Evolutionary conservation across 2,888 invertebrate species (phyloP), one percentile per base, ranked within the genome.

Genomic region (Pseudoips prasinana): DNA sequence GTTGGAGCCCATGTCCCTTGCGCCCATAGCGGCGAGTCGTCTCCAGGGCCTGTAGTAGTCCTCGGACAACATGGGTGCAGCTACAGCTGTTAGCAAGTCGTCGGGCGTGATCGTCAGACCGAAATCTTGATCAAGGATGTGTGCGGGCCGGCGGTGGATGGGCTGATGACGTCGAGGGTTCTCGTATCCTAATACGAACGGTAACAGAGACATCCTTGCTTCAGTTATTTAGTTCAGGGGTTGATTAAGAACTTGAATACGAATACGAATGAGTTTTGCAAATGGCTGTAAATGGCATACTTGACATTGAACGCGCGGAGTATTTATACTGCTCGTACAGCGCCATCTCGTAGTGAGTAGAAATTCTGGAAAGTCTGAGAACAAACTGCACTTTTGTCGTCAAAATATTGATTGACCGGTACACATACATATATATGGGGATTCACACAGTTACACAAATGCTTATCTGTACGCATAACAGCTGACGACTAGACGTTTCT

Each of bases 1-100:
- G 33, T 74, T 87, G 8, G 89, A 89, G 1, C 83, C 88, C 25
- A 89, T 64, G 50, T 90, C 90, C 27, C 75, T 74, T 19, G 76
- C 72, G 0, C 82, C 63, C n/a, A n/a, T n/a, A 3, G 78, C 64
- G 6, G 84, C 70, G n/a, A 83, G 65, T 25, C 83, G 76, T 2
- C 73, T 60, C 80, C 79, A 80, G 1, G 79, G 76, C 28, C 78
- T 53, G 49, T 41, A 70, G 58, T 78, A 73, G 33, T 80, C 75
- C 10, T 65, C 53, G 1, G 67, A 55, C 7, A 65, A 28, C 0
- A 74, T 6, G 0, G 83, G 82, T 6, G 50, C 39, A 5, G 58
- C 61, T 0, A 62, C 59, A 8, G 60, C 60, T 3, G 70, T 68
- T 7, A 83, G 52, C 7, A 84, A 31, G 39, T 86, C 84, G 14